Evolutionary conservation across 2,113 vertebrate genomes (phyloP).

Genomic region (Chloebia gouldiae): DNA sequence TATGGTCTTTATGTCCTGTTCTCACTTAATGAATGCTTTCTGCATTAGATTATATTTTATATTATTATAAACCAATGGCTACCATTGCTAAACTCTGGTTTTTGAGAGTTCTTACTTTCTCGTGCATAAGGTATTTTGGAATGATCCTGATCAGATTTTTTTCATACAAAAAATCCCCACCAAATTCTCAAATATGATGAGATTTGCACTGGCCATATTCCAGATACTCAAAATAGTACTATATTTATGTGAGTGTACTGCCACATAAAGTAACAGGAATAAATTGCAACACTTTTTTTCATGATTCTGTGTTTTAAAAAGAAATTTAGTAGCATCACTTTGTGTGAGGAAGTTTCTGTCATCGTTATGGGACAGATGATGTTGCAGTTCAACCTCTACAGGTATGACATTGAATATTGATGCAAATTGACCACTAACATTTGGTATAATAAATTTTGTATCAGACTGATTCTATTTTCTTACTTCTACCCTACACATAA

Average conservation of each 20-base stretch:
- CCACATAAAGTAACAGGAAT: neutral
- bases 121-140: neutral
- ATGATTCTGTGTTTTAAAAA: neutral
- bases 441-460: neutral
- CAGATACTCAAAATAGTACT: neutral
- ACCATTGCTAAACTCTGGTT: neutral
- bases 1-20: neutral
- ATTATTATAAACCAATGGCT: neutral
- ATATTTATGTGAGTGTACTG: neutral
- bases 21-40: neutral
- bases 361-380: neutral
- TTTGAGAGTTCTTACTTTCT: neutral
- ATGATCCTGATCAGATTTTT: neutral
- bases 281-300: neutral
- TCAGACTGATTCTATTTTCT: neutral
- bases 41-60: neutral
- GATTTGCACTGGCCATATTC: neutral
- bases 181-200: neutral
- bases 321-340: neutral
- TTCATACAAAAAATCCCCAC: neutral
- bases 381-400: neutral
- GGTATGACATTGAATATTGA: neutral
- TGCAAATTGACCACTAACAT: neutral
- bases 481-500: neutral
- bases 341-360: neutral